These are phyloP conservation scores for Oscheius sp. DNA, from an alignment of 2,888 invertebrate genomes.

Conservation along the genomic window DNA sequence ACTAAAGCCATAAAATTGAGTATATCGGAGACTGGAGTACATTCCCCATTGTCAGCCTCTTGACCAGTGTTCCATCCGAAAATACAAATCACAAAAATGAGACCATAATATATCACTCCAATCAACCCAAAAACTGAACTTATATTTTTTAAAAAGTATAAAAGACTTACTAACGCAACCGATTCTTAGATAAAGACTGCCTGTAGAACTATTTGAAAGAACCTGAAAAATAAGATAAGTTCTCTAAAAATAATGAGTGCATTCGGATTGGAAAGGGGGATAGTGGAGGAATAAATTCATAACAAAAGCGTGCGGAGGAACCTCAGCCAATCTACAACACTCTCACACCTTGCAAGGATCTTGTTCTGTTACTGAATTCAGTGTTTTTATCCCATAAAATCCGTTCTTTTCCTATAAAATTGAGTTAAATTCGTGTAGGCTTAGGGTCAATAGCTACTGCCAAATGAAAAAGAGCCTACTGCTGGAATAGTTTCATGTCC, in stretches of 20 bases:
- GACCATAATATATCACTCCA: constrained; percentile 52
- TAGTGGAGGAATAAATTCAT: neutral
- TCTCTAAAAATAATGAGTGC: too few relatives aligned
- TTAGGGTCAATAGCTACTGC: too few relatives aligned
- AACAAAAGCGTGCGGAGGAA: neutral
- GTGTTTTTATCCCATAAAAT: neutral
- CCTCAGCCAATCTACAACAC: neutral
- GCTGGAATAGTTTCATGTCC: constrained; percentile 11
- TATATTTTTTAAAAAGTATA: neutral
- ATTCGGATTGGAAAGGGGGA: neutral
- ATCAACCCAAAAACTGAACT: constrained; percentile 56
- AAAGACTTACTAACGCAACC: constrained; percentile 51
- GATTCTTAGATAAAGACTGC: constrained; percentile 55
- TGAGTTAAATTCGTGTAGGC: too few relatives aligned
- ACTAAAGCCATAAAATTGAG: constrained; percentile 43
- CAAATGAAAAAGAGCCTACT: neutral
- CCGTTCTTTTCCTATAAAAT: constrained; percentile 13
- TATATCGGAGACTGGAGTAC: constrained; percentile 42
- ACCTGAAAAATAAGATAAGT: constrained; percentile 26
- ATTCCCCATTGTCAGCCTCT: constrained; percentile 41
- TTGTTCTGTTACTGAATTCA: neutral
- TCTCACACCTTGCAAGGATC: constrained; percentile 18
- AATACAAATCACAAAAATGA: constrained; percentile 46
- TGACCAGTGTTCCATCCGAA: constrained; percentile 40
- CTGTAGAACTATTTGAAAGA: constrained; percentile 56